Conservation (phyloP, 2,888 invertebrate species). For the Encarsia formosa region DNA sequence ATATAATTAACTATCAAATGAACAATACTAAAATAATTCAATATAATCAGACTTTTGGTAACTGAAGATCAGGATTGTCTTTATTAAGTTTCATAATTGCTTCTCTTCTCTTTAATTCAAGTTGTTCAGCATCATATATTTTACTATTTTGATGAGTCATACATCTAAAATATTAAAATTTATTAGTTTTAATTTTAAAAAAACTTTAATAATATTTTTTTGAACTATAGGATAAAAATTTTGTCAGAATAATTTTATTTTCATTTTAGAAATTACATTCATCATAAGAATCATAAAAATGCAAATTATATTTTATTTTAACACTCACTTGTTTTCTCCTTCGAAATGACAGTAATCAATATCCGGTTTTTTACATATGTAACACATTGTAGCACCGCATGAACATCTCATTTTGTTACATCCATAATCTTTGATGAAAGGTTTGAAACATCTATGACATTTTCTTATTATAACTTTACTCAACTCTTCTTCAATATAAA, state of each 20-base stretch:
- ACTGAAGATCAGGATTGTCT: slow-evolving; percentile 14
- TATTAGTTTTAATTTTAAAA: background rate
- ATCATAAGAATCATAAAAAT: background rate
- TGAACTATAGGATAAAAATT: no score
- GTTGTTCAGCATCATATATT: slow-evolving; percentile 5
- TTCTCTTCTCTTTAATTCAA: background rate
- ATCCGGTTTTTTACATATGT: slow-evolving; percentile 11
- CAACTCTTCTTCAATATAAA: slow-evolving; percentile 57
- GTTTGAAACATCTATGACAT: slow-evolving; percentile 38
- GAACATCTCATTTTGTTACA: slow-evolving; percentile 38
- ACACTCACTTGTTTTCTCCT: background rate
- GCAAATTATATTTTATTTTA: background rate
- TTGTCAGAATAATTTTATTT: no score
- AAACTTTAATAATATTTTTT: background rate
- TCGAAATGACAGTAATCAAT: slow-evolving; percentile 7
- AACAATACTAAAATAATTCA: no score
- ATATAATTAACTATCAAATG: no score
- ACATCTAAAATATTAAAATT: slow-evolving; percentile 4
- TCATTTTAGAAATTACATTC: no score
- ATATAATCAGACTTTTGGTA: slow-evolving; percentile 4
- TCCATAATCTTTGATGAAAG: slow-evolving; percentile 44
- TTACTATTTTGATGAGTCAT: slow-evolving; percentile 1
- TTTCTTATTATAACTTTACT: slow-evolving; percentile 51
- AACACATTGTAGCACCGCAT: slow-evolving; percentile 37
- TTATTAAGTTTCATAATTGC: background rate